These are phyloP conservation scores for Cydia fagiglandana DNA, from an alignment of 1,140 invertebrate species.

Conservation along the genomic window DNA sequence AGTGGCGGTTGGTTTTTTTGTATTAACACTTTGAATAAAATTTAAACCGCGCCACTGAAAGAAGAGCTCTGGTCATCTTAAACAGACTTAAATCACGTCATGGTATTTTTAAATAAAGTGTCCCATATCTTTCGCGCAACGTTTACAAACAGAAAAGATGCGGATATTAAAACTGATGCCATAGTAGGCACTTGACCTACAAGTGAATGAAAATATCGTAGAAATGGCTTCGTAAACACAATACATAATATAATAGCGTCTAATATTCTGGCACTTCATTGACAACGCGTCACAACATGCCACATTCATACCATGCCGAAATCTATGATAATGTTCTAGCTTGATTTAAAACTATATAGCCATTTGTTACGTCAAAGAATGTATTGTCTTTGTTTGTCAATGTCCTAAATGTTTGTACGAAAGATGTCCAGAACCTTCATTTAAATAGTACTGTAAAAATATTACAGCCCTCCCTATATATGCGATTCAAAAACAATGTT, in stretches of 20 bases:
- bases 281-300: background rate
- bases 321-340: background rate
- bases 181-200: background rate
- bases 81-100: background rate
- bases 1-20: background rate
- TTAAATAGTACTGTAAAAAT: background rate
- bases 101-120: background rate
- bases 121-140: background rate
- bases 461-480: background rate
- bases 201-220: background rate
- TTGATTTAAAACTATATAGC: background rate
- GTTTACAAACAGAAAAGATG: background rate
- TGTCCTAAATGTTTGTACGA: background rate
- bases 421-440: slow-evolving; percentile 2
- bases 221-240: background rate
- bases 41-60: background rate
- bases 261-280: slow-evolving; percentile 1
- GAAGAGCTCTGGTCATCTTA: background rate
- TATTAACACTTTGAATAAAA: too few relatives aligned
- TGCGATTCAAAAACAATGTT: background rate
- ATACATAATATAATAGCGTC: background rate
- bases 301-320: background rate
- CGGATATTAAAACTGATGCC: background rate
- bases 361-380: slow-evolving; percentile 1
- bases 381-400: background rate